These are phyloP conservation scores for Tursiops truncatus DNA, from an alignment of 2,113 vertebrate genomes.

Conservation along the genomic window DNA sequence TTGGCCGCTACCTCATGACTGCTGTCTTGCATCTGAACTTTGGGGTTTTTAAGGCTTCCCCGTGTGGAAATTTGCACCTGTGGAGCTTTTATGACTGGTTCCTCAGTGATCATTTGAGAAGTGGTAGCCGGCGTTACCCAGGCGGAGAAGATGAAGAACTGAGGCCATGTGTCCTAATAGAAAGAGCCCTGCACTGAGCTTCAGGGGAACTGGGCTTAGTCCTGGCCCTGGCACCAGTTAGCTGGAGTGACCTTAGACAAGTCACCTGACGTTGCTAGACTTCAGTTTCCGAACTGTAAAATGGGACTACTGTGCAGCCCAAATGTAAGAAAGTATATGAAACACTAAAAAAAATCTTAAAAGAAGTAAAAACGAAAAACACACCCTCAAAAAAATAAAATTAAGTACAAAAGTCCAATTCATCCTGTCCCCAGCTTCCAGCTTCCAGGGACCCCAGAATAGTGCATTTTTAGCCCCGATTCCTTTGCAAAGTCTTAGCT, in stretches of 20 bases:
- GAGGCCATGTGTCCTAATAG: fast-evolving
- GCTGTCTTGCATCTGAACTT: background rate
- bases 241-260: background rate
- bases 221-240: background rate
- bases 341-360: background rate
- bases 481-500: background rate
- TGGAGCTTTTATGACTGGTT: background rate
- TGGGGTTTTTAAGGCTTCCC: background rate
- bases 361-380: background rate
- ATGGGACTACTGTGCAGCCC: background rate
- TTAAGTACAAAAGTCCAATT: background rate
- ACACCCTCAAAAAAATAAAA: background rate
- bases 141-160: background rate
- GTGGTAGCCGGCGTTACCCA: background rate
- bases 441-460: background rate
- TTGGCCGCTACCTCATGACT: background rate
- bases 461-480: background rate
- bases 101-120: background rate
- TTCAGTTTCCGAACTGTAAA: constrained; percentile 18
- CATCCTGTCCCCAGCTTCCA: background rate
- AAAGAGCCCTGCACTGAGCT: background rate
- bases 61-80: background rate
- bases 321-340: background rate
- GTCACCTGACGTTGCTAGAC: background rate
- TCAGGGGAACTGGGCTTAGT: background rate